Evolutionary conservation across 2,888 invertebrate species (phyloP).

Genomic region (Agriopis aurantiaria): DNA sequence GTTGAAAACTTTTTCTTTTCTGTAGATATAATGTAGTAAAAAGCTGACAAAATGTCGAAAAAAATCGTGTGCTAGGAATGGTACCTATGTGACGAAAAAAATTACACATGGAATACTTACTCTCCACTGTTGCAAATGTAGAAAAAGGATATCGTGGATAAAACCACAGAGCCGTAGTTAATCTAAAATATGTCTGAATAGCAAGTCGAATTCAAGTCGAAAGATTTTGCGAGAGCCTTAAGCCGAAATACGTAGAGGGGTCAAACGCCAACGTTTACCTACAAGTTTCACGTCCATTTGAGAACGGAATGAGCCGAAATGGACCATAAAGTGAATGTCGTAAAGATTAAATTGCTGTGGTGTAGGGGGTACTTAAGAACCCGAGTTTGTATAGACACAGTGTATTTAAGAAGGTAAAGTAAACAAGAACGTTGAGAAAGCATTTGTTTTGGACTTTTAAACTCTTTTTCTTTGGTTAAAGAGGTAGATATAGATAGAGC

Average conservation of each 20-base stretch:
- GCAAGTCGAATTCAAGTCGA: slow-evolving; percentile 2
- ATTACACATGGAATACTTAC: too few species aligned
- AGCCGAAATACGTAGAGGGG: slow-evolving; percentile 82
- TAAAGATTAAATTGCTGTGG: slow-evolving; percentile 48
- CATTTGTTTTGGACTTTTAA: background rate
- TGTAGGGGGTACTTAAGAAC: slow-evolving; percentile 49
- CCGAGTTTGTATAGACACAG: slow-evolving; percentile 42
- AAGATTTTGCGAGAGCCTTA: slow-evolving; percentile 47
- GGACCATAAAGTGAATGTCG: background rate
- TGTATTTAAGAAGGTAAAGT: slow-evolving; percentile 39
- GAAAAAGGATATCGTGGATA: background rate
- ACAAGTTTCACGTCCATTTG: slow-evolving; percentile 50
- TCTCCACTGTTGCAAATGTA: too few species aligned
- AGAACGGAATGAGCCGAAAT: slow-evolving; percentile 17
- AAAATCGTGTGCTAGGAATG: too few species aligned
- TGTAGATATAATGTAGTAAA: too few species aligned
- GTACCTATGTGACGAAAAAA: too few species aligned
- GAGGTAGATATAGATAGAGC: background rate
- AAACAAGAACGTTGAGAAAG: background rate
- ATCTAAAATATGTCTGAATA: slow-evolving; percentile 49
- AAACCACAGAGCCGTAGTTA: slow-evolving; percentile 45
- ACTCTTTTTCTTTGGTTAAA: background rate
- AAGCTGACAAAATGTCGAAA: too few species aligned
- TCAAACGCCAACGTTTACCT: slow-evolving; percentile 78
- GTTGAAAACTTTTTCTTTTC: too few species aligned